Percentiles rank a stretch among this genome's conserved stretches.
Conservation (phyloP, 2,888 invertebrate genomes). For the Himalopsyche kuldschensis region DNA sequence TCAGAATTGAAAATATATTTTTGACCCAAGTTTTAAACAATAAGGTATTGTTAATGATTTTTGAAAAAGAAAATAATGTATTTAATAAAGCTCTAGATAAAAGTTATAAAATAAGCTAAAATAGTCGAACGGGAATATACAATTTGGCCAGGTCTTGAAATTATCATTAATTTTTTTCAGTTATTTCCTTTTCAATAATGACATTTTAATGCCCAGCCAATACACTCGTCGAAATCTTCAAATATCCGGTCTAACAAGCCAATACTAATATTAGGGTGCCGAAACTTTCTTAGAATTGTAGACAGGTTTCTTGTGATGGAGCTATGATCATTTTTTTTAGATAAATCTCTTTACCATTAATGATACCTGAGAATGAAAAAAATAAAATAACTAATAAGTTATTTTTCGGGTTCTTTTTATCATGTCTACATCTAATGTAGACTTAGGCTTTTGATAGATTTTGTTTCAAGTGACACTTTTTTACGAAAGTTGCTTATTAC, state of each 20-base stretch:
- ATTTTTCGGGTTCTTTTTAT: too few relatives aligned
- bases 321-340: too few relatives aligned
- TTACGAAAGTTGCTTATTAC: too few relatives aligned
- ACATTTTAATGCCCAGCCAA: background rate
- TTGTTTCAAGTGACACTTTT: too few relatives aligned
- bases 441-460: too few relatives aligned
- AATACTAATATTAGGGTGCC: background rate
- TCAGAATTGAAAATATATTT: background rate
- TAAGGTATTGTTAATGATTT: background rate
- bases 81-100: background rate
- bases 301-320: too few relatives aligned
- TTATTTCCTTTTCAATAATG: background rate
- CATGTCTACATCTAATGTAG: too few relatives aligned
- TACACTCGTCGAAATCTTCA: background rate
- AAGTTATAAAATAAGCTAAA: background rate
- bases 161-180: background rate
- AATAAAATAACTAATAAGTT: too few relatives aligned
- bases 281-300: background rate
- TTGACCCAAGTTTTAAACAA: background rate
- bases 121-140: background rate
- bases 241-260: background rate
- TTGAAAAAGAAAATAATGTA: background rate
- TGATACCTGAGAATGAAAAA: too few relatives aligned
- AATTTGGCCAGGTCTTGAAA: background rate
- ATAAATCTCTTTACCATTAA: too few relatives aligned